phyloP scores from a whole-genome alignment of 2,888 invertebrate species.

The Papilio demoleus region DNA sequence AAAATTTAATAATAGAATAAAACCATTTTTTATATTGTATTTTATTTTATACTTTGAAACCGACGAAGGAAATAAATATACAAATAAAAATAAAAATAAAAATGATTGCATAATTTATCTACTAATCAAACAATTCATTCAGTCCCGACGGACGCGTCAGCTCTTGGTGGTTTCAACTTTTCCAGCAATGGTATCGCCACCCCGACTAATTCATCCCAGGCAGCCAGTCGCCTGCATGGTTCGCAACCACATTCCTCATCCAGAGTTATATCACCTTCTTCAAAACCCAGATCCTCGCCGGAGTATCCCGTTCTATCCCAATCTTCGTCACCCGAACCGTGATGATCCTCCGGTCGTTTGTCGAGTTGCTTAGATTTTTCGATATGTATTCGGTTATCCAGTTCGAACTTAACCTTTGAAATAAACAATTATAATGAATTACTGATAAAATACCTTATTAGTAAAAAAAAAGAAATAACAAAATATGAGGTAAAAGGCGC shows the following conservation, averaged over 20 bases:
- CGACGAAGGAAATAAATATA: too few relatives aligned
- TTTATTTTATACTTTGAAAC: too few relatives aligned
- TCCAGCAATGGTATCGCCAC: conserved; percentile 90
- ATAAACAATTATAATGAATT: not conserved
- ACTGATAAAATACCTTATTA: not conserved
- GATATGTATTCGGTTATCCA: conserved; percentile 53
- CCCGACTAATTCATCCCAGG: conserved; percentile 90
- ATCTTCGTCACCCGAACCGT: conserved; percentile 50
- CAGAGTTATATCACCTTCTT: conserved; percentile 63
- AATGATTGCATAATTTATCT: too few relatives aligned
- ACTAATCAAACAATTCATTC: too few relatives aligned
- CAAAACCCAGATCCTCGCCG: conserved; percentile 73
- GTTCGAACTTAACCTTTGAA: conserved; percentile 65
- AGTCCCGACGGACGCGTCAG: conserved; percentile 74
- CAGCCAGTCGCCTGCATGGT: conserved; percentile 67
- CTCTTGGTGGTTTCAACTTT: conserved; percentile 77
- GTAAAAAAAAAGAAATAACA: too few relatives aligned
- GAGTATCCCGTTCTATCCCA: conserved; percentile 54
- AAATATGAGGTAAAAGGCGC: too few relatives aligned
- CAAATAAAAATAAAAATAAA: too few relatives aligned
- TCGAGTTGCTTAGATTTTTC: conserved; percentile 35
- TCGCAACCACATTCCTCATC: conserved; percentile 69
- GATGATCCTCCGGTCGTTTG: conserved; percentile 46
- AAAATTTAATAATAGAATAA: too few relatives aligned
- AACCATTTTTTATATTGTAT: too few relatives aligned